phyloP scores from a whole-genome alignment of 2,113 vertebrate species.

The Corythornis vintsioides region DNA sequence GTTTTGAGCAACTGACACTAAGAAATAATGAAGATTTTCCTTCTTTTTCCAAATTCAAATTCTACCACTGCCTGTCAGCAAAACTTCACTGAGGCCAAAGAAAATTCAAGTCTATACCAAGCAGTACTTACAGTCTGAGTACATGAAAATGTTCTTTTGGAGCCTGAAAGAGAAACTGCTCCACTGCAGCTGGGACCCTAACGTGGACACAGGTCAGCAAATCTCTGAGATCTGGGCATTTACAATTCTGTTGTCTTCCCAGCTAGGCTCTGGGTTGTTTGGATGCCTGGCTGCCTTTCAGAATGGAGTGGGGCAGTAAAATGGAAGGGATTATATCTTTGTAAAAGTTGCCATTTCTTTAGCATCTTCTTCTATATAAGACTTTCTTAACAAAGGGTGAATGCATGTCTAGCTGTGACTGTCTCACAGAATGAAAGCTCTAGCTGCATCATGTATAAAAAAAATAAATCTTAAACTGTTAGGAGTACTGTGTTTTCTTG shows the following conservation, averaged over 20 bases:
- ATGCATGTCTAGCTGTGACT: neutral
- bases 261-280: neutral
- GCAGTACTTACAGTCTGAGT: neutral
- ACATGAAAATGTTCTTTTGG: neutral
- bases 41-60: neutral
- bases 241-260: neutral
- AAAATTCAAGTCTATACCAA: neutral
- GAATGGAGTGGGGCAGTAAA: neutral
- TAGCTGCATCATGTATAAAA: neutral
- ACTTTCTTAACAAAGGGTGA: neutral
- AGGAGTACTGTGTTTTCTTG: neutral
- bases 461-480: neutral
- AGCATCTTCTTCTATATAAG: neutral
- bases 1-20: neutral
- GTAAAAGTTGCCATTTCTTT: neutral
- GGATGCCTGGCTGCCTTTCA: neutral
- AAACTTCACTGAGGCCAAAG: neutral
- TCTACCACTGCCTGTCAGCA: neutral
- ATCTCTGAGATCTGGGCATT: neutral
- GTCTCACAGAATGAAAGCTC: neutral
- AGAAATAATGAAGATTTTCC: neutral
- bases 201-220: neutral
- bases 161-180: neutral
- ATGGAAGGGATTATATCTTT: neutral
- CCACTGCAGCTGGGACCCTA: neutral